Percentiles rank a stretch among this genome's conserved stretches.
Conservation (phyloP, 2,797 vertebrate species). For the Poecilia wingei region DNA sequence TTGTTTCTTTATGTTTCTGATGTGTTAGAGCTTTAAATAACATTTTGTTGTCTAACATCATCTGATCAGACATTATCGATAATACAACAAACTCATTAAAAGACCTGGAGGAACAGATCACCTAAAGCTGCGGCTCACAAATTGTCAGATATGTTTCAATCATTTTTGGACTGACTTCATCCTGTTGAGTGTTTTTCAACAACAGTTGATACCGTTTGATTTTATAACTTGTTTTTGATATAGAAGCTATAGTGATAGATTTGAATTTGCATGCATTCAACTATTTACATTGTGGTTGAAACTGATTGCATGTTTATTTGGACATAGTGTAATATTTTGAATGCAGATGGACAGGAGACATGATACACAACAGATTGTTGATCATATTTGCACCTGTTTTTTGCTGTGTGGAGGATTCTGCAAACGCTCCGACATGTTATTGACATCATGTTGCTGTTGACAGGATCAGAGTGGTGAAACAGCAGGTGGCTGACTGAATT, state of each 20-base stretch:
- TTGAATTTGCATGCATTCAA: not conserved
- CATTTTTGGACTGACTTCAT: not conserved
- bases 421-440: constrained; percentile 51
- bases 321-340: not conserved
- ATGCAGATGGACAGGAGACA: constrained; percentile 14
- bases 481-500: constrained; percentile 51
- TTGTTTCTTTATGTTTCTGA: not conserved
- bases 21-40: not conserved
- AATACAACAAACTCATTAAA: not conserved
- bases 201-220: not conserved
- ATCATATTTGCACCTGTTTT: constrained; percentile 31
- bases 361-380: constrained; percentile 25
- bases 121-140: not conserved
- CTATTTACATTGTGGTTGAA: not conserved
- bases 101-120: not conserved
- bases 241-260: not conserved
- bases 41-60: not conserved
- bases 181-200: not conserved
- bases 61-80: not conserved
- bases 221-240: not conserved
- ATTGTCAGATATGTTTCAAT: not conserved
- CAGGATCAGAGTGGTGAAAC: constrained; percentile 59
- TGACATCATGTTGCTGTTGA: constrained; percentile 48
- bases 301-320: not conserved
- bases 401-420: constrained; percentile 29